These are phyloP conservation scores for Pongo pygmaeus DNA, from an alignment of 2,113 vertebrate genomes.

Conservation along the genomic window DNA sequence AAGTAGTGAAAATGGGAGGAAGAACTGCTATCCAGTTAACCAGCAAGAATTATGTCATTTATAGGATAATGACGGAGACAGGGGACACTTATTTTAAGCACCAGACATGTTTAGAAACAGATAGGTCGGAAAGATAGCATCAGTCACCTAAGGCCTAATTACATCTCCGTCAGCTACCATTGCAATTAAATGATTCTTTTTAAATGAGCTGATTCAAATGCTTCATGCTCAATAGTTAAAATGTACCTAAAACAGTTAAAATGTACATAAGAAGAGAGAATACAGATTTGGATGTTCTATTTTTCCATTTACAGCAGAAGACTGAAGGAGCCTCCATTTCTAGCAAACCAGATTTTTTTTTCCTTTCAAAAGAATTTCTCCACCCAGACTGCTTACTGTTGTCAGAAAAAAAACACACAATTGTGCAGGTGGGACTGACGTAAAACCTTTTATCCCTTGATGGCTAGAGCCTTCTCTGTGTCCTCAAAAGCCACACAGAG, in stretches of 20 bases:
- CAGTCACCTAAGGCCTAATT: neutral
- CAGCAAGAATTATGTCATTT: constrained; percentile 58
- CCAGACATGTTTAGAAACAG: neutral
- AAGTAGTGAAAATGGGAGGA: neutral
- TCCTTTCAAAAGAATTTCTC: constrained; percentile 15
- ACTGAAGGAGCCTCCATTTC: neutral
- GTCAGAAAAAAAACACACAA: neutral
- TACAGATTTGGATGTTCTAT: neutral
- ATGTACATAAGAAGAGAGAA: neutral
- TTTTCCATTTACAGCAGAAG: neutral
- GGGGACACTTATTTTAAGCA: constrained; percentile 46
- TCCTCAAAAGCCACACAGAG: neutral
- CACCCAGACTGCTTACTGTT: neutral
- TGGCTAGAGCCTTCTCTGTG: neutral
- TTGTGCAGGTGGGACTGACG: neutral
- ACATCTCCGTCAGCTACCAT: constrained; percentile 40
- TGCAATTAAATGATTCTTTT: constrained; percentile 38
- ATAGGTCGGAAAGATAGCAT: constrained; percentile 54
- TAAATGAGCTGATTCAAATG: constrained; percentile 55
- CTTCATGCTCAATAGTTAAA: neutral
- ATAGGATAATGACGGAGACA: constrained; percentile 58
- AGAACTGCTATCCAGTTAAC: constrained; percentile 37
- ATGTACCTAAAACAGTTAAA: constrained; percentile 29
- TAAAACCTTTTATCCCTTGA: neutral
- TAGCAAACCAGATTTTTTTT: neutral